phyloP scores from a whole-genome alignment of 2,113 vertebrate genomes.

The Piaya cayana region DNA sequence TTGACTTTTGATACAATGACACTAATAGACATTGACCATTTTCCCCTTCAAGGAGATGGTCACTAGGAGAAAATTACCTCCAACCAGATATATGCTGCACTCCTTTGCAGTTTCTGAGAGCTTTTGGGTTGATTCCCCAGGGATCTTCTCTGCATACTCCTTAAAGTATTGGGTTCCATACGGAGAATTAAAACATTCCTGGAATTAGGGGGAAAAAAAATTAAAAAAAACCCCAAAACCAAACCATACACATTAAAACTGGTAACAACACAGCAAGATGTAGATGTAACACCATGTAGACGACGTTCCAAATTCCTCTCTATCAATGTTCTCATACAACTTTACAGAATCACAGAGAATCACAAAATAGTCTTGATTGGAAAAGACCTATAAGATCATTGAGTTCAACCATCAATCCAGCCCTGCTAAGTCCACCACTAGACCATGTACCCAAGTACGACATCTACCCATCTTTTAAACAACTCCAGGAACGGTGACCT shows the following conservation, averaged over 20 bases:
- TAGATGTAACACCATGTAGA: no score
- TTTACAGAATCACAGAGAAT: no score
- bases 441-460: no score
- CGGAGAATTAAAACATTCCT: constrained; percentile 98
- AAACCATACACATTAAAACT: no score
- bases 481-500: no score
- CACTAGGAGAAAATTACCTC: constrained; percentile 79
- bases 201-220: background rate
- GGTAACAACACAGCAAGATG: background rate
- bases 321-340: no score
- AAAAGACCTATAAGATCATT: no score
- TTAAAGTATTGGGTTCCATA: constrained; percentile 91
- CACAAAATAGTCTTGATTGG: no score
- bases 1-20: background rate
- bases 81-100: constrained; percentile 87
- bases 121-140: constrained; percentile 87
- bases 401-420: no score
- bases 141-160: constrained; percentile 91
- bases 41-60: background rate
- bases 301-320: background rate
- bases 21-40: background rate
- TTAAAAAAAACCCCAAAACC: no score
- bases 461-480: no score
- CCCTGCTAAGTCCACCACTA: no score
- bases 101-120: constrained; percentile 90